These are phyloP conservation scores for Craterocephalus amniculus DNA, from an alignment of 2,797 vertebrate genomes.

Conservation along the genomic window DNA sequence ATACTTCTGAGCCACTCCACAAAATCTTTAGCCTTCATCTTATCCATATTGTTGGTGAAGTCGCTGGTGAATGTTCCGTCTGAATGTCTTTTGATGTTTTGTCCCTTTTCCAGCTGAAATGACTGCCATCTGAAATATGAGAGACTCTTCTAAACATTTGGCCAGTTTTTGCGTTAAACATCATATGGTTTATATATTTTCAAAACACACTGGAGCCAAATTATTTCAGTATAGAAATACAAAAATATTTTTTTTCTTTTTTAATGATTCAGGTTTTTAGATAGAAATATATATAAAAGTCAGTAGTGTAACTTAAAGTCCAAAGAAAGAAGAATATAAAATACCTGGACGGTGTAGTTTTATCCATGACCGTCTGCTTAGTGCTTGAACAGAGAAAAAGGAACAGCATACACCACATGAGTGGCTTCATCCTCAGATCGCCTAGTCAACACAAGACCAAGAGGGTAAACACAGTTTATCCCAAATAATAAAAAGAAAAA, in stretches of 20 bases:
- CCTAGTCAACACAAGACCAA: constrained; percentile 30
- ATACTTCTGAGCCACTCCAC: constrained; percentile 85
- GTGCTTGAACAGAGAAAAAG: constrained; percentile 61
- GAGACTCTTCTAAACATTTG: not conserved
- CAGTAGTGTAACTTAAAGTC: not conserved
- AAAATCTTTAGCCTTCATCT: constrained; percentile 85
- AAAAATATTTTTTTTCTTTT: not conserved
- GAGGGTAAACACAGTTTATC: constrained; percentile 1
- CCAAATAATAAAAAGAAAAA: not conserved
- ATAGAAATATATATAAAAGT: not conserved
- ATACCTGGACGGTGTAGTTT: constrained; percentile 49
- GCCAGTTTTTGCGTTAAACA: not conserved
- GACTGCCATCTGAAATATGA: constrained; percentile 65
- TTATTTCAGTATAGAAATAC: not conserved
- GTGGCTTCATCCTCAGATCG: constrained; percentile 58
- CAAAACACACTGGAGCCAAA: not conserved
- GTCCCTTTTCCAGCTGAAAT: constrained; percentile 49
- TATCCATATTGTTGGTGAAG: constrained; percentile 81
- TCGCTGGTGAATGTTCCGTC: constrained; percentile 86
- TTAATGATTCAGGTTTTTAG: not conserved
- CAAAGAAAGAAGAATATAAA: not conserved
- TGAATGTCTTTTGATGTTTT: constrained; percentile 79
- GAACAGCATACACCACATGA: constrained; percentile 63
- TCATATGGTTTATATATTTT: not conserved
- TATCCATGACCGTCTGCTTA: constrained; percentile 68